phyloP scores from a whole-genome alignment of 2,797 vertebrate species.

The Sphaeramia orbicularis region DNA sequence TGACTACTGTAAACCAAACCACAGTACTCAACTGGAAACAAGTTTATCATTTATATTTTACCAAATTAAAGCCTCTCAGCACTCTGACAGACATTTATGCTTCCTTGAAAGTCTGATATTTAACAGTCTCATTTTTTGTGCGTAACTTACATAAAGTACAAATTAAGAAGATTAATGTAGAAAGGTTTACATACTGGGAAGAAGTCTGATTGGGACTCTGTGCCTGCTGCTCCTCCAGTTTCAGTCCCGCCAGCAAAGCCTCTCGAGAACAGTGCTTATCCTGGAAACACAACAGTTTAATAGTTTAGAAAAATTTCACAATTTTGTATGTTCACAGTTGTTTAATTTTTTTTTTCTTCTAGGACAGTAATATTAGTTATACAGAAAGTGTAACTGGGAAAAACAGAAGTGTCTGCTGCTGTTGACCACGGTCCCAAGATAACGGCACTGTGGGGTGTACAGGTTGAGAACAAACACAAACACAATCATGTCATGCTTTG shows the following conservation, averaged over 20 bases:
- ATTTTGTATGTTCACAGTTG: too few species aligned
- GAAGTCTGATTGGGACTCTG: constrained; percentile 93
- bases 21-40: not conserved
- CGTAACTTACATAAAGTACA: not conserved
- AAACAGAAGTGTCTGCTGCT: not conserved
- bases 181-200: constrained; percentile 89
- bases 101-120: not conserved
- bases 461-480: too few species aligned
- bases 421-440: too few species aligned
- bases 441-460: too few species aligned
- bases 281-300: constrained; percentile 70
- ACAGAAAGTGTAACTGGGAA: not conserved
- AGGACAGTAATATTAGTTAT: too few species aligned
- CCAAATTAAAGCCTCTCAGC: not conserved
- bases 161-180: not conserved
- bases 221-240: constrained; percentile 94
- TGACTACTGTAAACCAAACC: not conserved
- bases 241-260: constrained; percentile 94
- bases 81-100: not conserved
- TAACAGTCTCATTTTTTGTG: not conserved
- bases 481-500: too few species aligned
- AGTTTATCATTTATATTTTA: not conserved
- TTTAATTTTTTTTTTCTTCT: not conserved
- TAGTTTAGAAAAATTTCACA: not conserved
- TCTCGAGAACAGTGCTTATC: constrained; percentile 99